Evolutionary conservation across 1,140 invertebrate genomes (phyloP), one percentile per base, ranked within the genome.

Genomic region (Luehdorfia chinensis): DNA sequence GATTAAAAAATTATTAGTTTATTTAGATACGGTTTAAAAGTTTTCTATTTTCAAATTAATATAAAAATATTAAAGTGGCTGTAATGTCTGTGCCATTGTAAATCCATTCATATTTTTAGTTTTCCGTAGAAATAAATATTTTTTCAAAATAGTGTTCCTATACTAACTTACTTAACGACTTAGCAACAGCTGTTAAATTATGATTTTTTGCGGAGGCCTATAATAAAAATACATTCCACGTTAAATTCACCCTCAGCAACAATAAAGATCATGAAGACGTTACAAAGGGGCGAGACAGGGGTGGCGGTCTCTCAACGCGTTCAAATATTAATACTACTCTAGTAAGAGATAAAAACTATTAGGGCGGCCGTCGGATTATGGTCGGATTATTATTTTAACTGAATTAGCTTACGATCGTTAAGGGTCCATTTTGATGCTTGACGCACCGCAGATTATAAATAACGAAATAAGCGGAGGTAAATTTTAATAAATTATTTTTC

Each of bases 321-420:
- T 75, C 39, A 76, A 84, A 78, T 79, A 81, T 81, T 81, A 81
- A 80, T 74, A 55, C 66, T 57, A 76, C 75, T 71, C 69, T 69
- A 56, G 51, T 52, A 71, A 73, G 55, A 67, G 68, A 80, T 76
- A 83, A 83, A 83, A 83, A 85, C 77, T 81, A 85, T 83, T 83
- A 81, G 78, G 67, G 67, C 54, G 54, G 44, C 49, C 51, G 51
- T 49, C 54, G 73, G 76, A 80, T 83, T 83, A 79, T 67, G 71
- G 71, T 34, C 31, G 71, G 78, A 83, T 85, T 85, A 81, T 84
- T 80, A 83, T 84, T 85, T 83, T 83, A 83, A 83, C 73, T 60
- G 73, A 85, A 83, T 85, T 85, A 85, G 76, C 75, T 81, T 79
- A 77, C 68, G 64, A 65, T 65, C 64, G 69, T 53, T 66, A 64